These are phyloP conservation scores for Drosophila birchii DNA, from an alignment of 2,888 invertebrate genomes.

Conservation along the genomic window DNA sequence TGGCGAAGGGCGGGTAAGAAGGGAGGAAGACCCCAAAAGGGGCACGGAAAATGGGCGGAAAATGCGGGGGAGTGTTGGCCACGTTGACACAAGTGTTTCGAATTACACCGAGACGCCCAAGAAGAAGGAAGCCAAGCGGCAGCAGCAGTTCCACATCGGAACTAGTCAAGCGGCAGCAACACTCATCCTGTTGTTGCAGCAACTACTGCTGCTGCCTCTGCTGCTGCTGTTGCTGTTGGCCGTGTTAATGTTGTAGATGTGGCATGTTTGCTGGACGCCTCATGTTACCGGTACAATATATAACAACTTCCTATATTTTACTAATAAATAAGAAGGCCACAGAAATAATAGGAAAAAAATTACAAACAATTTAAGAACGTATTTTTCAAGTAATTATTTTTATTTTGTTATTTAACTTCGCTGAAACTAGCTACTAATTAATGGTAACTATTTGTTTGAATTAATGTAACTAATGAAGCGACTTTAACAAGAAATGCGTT, in stretches of 20 bases:
- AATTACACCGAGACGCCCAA: conserved; percentile 76
- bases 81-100: conserved; percentile 83
- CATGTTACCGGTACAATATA: background rate
- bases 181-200: conserved; percentile 47
- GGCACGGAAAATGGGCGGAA: background rate
- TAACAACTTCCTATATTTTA: background rate
- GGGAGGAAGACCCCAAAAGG: background rate
- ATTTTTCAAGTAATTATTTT: background rate
- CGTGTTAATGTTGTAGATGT: conserved; percentile 34
- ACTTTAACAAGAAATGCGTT: background rate
- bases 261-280: conserved; percentile 13
- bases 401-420: background rate
- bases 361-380: background rate
- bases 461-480: background rate
- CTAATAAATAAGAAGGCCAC: background rate
- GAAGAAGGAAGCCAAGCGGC: conserved; percentile 51
- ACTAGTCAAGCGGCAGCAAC: conserved; percentile 62
- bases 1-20: too few relatives aligned
- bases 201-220: conserved; percentile 37
- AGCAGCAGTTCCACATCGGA: conserved; percentile 40
- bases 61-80: conserved; percentile 16
- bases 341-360: background rate
- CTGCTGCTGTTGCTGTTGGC: conserved; percentile 47
- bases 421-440: background rate
- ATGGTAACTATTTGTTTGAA: background rate